Base-by-base conservation (phyloP, 1,140 invertebrate species). In the Periplaneta americana region DNA sequence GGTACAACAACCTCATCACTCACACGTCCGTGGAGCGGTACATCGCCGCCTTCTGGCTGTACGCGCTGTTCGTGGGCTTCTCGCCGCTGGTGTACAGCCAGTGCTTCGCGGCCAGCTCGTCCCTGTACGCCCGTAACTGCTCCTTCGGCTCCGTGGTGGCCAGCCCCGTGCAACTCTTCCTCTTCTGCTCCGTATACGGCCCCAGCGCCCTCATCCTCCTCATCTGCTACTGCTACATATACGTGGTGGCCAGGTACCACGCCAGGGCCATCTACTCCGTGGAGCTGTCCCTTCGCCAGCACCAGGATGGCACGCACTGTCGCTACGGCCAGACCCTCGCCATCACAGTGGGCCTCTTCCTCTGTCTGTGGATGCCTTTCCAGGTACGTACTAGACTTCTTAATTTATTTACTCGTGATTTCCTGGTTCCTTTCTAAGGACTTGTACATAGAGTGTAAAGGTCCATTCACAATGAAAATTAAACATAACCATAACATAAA, bases 201-300 rank as follows among this genome's bases (percentile, higher is more conserved):
- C 92, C 92, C 9, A 91, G 91, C 83, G 88, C 90, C 0, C 80
- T 91, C 5, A 86, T 91, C 34, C 86, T 92, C 18, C 85, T 93
- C n/a, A 87, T 90, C 18, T 93, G 92, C 84, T 94, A 94, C 86
- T 89, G 89, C 83, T 92, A 93, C 85, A 92, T 94, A 81, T 94
- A 93, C 85, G 86, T 91, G 66, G 90, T 94, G 28, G 93, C 93
- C 9, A 87, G 92, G 81, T 88, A 91, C 82, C 93, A 94, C 83
- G 92, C 92, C 10, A 87, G 91, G 36, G 92, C 92, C 5, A 94
- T 94, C 82, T 92, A 91, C 81, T 91, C 92, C 28, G 91, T 93
- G 31, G 91, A 93, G 84, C 85, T 92, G 31, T 92, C 92, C 4
- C 88, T 93, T 31, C 87, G 90, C 74, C 89, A 90, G 57, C 87